Base-by-base conservation (phyloP, 37 sponge, comb jelly and placozoan species). In the Axinella damicornis region DNA sequence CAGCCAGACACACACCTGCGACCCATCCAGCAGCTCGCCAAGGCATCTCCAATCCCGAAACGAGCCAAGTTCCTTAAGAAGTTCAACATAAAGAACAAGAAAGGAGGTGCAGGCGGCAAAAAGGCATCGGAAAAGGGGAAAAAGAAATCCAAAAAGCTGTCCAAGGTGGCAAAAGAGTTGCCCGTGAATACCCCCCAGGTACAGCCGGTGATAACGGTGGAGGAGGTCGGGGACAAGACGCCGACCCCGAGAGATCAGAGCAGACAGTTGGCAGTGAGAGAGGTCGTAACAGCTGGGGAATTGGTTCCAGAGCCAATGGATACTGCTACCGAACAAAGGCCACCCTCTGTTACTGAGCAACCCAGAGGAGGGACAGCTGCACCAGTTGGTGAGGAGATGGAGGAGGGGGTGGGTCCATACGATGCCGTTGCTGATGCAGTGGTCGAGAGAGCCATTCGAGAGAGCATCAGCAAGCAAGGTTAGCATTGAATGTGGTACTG, bases 61-160 rank as follows among this genome's bases (percentile, higher is more conserved):
- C 65, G 66, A 53, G 80, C 65, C 65, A 65, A 53, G 34, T 65
- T 64, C 28, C 28, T 64, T 11, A 34, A 64, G 5, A 65, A 65
- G 28, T 65, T 53, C 54, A 28, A 31, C 32, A 22, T 35, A 2
- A 78, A 66, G 54, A 63, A 30, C 22, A 38, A 41, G 56, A 40
- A 53, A 58, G 53, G 55, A 33, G 69, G 16, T 9, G 22, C 13
- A 4, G 2, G 28, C 22, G 61, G 37, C n/a, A 54, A 58, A 21
- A 0, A 2, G 53, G 28, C 31, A n/a, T n/a, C n/a, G n/a, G 14
- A 53, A 38, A 71, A 53, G 33, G 25, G 54, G 64, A 39, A 33
- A 61, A 65, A 41, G 24, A 54, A 40, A 5, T 14, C 14, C 5
- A 22, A 22, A 61, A 61, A 61, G 62, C 62, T 61, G 5, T 61